phyloP scores from a whole-genome alignment of 2,113 vertebrate genomes.

The Gnathonemus echidnorhynchus region DNA sequence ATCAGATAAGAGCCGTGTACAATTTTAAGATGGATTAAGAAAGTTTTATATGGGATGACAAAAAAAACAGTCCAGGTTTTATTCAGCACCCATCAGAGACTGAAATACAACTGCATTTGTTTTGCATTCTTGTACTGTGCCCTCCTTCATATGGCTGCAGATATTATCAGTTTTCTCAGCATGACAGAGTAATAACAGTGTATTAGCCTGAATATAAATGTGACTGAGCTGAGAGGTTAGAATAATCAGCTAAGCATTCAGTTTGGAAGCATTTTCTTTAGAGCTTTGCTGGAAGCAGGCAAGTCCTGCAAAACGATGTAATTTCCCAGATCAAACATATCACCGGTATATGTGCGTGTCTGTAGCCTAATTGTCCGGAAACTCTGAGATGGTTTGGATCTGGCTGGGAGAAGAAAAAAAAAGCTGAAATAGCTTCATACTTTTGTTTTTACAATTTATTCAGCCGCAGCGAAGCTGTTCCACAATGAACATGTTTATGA shows the following conservation, averaged over 20 bases:
- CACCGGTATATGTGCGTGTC: background rate
- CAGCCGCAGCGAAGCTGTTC: background rate
- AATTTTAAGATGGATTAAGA: background rate
- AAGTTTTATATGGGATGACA: background rate
- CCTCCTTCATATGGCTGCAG: background rate
- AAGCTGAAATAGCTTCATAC: background rate
- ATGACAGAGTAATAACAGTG: background rate
- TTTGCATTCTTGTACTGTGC: background rate
- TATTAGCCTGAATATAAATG: background rate
- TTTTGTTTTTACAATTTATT: background rate
- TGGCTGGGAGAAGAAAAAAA: background rate
- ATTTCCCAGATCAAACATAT: background rate
- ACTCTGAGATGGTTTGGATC: background rate
- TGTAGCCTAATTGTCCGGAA: no score
- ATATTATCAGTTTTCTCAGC: background rate
- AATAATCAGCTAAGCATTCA: constrained; percentile 4
- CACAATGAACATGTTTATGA: background rate
- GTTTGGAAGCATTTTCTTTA: background rate
- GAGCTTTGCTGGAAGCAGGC: background rate
- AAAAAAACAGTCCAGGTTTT: background rate
- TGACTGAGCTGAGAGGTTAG: background rate
- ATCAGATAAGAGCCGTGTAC: background rate
- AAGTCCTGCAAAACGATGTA: constrained; percentile 7
- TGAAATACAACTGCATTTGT: background rate
- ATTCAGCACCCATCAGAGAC: background rate